phyloP scores from a whole-genome alignment of 2,888 invertebrate species.

The Eurytoma adleriae region DNA sequence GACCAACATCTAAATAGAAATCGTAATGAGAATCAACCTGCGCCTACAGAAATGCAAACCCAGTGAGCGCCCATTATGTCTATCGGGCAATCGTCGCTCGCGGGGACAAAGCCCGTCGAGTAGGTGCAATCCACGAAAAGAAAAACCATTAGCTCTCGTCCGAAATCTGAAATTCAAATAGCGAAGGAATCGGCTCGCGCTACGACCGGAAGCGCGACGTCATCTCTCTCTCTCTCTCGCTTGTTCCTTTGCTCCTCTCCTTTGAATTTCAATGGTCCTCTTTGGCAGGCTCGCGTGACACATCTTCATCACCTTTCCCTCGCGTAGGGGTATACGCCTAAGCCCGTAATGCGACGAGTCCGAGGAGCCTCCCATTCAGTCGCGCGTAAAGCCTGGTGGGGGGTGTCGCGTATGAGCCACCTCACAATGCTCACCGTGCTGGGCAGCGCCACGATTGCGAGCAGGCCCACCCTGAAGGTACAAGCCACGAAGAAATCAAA shows the following conservation, averaged over 20 bases:
- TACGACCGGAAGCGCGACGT: conserved; percentile 31
- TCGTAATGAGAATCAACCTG: conserved; percentile 46
- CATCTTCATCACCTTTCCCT: conserved; percentile 45
- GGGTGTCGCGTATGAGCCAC: conserved; percentile 6
- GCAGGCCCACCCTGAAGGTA: conserved; percentile 41
- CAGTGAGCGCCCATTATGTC: conserved; percentile 18
- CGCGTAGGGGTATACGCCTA: neutral
- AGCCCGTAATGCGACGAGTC: neutral
- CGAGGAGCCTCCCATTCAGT: neutral
- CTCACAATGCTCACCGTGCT: neutral
- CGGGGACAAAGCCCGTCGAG: neutral
- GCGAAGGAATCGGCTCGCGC: neutral
- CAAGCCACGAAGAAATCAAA: conserved; percentile 52
- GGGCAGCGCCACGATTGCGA: conserved; percentile 6
- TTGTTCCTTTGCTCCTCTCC: neutral
- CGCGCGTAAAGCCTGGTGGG: neutral
- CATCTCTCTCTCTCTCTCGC: conserved; percentile 1
- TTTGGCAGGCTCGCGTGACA: conserved; percentile 11
- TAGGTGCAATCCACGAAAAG: conserved; percentile 7
- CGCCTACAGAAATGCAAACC: neutral
- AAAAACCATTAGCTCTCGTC: conserved; percentile 32
- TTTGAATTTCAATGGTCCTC: conserved; percentile 30
- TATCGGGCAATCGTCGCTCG: conserved; percentile 8
- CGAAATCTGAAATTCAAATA: conserved; percentile 43
- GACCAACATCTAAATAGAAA: conserved; percentile 44